phyloP scores from a whole-genome alignment of 2,113 vertebrate genomes.

The Barnardius zonarius region DNA sequence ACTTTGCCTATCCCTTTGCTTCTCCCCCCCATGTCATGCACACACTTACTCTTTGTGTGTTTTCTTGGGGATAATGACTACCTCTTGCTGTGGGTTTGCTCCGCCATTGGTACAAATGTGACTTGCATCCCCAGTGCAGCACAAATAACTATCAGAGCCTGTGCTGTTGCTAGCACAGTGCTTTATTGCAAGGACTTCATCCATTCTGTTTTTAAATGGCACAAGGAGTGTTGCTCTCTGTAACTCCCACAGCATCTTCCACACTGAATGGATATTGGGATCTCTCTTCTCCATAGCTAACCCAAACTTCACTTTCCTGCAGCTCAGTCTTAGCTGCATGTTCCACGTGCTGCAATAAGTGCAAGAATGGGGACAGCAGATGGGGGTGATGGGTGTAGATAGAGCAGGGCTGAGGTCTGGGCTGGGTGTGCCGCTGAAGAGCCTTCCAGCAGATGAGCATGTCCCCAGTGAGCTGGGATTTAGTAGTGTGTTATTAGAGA shows the following conservation, averaged over 20 bases:
- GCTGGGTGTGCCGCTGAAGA: neutral
- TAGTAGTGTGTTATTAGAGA: constrained; percentile 40
- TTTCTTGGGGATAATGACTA: neutral
- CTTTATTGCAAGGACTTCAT: neutral
- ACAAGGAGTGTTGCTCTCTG: neutral
- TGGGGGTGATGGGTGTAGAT: neutral
- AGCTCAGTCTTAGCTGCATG: neutral
- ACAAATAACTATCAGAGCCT: neutral
- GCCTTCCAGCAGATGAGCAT: constrained; percentile 21
- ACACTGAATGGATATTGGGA: neutral
- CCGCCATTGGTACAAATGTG: fast-evolving
- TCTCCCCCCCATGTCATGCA: neutral
- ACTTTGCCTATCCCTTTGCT: neutral
- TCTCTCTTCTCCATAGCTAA: neutral
- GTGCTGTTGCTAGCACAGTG: neutral
- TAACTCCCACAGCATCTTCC: neutral
- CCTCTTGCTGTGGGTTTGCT: neutral
- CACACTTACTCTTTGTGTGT: neutral
- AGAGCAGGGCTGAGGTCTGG: neutral
- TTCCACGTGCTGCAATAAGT: neutral
- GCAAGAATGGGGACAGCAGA: neutral
- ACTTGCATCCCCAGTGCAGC: neutral
- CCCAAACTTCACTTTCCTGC: neutral
- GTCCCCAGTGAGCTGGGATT: neutral
- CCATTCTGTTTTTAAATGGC: neutral